Evolutionary conservation across 2,797 vertebrate species (phyloP).

Genomic region (Menidia menidia): DNA sequence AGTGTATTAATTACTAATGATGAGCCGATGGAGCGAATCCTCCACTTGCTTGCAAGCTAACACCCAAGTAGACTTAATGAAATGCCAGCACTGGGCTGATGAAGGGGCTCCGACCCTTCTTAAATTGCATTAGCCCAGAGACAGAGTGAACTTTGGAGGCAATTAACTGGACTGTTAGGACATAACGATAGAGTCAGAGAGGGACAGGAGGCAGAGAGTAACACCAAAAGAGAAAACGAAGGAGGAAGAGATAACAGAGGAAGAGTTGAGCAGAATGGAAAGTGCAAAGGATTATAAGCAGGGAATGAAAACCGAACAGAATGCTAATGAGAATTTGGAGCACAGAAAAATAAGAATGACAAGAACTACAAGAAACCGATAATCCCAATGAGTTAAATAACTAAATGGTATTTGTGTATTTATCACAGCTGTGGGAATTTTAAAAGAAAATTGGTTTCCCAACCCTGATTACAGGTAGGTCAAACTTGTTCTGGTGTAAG

Average conservation of each 20-base stretch:
- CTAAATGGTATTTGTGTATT: constrained; percentile 23
- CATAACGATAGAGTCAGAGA: constrained; percentile 47
- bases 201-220: constrained; percentile 36
- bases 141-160: constrained; percentile 91
- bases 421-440: constrained; percentile 30
- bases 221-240: constrained; percentile 29
- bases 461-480: constrained; percentile 3
- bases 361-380: not conserved
- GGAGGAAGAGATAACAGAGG: constrained; percentile 43
- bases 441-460: constrained; percentile 4
- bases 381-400: constrained; percentile 25
- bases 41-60: constrained; percentile 71
- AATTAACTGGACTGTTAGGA: constrained; percentile 85
- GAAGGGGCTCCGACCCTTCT: constrained; percentile 87
- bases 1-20: constrained; percentile 90
- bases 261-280: constrained; percentile 43
- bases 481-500: not conserved
- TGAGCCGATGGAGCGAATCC: constrained; percentile 80
- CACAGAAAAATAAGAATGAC: constrained; percentile 1
- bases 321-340: constrained; percentile 35
- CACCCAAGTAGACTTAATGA: constrained; percentile 84
- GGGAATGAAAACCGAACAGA: constrained; percentile 26
- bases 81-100: constrained; percentile 90
- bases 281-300: constrained; percentile 53
- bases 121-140: constrained; percentile 88